Percentiles rank a stretch among this genome's conserved stretches.
phyloP scores from a whole-genome alignment of 2,888 invertebrate genomes.

The Tethea ocularis region DNA sequence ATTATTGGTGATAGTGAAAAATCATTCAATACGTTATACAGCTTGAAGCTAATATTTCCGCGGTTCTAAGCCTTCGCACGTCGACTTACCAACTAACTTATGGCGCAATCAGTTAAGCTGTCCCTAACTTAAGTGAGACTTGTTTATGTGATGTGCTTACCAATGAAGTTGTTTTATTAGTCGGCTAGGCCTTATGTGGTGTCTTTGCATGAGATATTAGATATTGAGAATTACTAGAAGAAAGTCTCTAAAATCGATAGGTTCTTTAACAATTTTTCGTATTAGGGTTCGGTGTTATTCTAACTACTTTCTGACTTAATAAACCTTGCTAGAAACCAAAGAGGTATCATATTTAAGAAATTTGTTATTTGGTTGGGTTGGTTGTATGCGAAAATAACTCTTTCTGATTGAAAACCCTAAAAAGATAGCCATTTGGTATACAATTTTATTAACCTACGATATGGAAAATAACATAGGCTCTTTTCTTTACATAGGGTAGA shows the following conservation, averaged over 20 bases:
- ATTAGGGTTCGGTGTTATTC: background rate
- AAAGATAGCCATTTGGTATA: too few species aligned
- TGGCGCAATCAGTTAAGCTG: conserved; percentile 49
- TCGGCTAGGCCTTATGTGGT: conserved; percentile 2
- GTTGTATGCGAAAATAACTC: too few species aligned
- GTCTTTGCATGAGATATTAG: background rate
- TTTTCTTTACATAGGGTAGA: too few species aligned
- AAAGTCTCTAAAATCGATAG: background rate
- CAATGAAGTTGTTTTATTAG: conserved; percentile 31
- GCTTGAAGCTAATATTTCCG: background rate
- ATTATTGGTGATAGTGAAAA: background rate
- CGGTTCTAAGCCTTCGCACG: conserved; percentile 20
- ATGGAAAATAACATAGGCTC: too few species aligned
- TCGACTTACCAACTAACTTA: conserved; percentile 42
- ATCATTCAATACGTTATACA: background rate
- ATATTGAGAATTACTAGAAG: background rate
- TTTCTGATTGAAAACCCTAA: too few species aligned
- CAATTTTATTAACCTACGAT: too few species aligned
- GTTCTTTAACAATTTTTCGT: background rate
- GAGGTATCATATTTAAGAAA: too few species aligned
- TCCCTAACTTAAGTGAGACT: conserved; percentile 44
- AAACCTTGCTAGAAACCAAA: background rate
- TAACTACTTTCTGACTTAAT: too few species aligned
- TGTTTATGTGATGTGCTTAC: conserved; percentile 36
- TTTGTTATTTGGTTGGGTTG: too few species aligned